Conservation (phyloP, 2,888 invertebrate species). For the Xiphydria camelus region DNA sequence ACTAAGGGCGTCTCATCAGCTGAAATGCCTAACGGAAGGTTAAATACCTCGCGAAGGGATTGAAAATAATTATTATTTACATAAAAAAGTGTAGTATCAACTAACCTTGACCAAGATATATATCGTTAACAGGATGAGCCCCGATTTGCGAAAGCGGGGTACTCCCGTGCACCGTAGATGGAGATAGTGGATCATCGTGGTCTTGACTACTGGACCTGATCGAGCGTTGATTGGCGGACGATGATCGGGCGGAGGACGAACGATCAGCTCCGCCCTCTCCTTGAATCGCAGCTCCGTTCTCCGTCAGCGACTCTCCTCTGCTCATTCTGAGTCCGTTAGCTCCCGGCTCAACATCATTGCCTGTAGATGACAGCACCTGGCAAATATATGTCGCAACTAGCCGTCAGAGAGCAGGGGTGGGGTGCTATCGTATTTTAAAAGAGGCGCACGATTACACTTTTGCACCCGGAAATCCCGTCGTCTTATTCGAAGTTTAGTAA, state of each 20-base stretch:
- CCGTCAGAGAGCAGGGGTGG: constrained; percentile 58
- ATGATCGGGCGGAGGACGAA: constrained; percentile 49
- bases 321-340: constrained; percentile 60
- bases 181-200: constrained; percentile 52
- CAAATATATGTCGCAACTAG: constrained; percentile 59
- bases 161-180: constrained; percentile 74
- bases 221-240: constrained; percentile 48
- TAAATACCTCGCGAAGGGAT: too few species aligned
- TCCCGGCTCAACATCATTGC: constrained; percentile 60
- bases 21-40: too few species aligned
- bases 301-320: constrained; percentile 54
- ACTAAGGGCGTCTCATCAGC: too few species aligned
- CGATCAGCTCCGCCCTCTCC: constrained; percentile 35
- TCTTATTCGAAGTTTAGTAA: too few species aligned
- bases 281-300: constrained; percentile 34
- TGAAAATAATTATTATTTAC: neutral
- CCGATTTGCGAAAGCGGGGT: constrained; percentile 88
- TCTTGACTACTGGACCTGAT: constrained; percentile 50
- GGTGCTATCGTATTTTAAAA: constrained; percentile 53
- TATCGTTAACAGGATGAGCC: constrained; percentile 64
- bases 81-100: too few species aligned
- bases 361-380: constrained; percentile 62
- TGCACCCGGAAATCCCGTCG: too few species aligned
- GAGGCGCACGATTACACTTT: constrained; percentile 50
- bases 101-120: constrained; percentile 59